phyloP scores from a whole-genome alignment of 2,113 vertebrate species.

The Origma solitaria region DNA sequence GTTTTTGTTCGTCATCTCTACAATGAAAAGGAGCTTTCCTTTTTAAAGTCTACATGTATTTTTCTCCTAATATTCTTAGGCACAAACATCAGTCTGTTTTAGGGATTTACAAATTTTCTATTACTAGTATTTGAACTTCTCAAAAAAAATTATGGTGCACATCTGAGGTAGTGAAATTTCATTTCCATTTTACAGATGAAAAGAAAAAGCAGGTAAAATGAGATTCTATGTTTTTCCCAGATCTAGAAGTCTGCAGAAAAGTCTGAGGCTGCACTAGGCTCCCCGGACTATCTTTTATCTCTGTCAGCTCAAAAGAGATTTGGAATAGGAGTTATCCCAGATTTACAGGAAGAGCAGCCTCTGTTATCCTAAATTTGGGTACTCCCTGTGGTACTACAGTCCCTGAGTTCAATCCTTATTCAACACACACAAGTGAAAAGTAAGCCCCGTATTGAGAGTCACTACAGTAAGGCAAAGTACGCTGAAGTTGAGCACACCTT shows the following conservation, averaged over 20 bases:
- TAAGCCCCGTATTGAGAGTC: background rate
- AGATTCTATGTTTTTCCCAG: background rate
- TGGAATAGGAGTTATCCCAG: background rate
- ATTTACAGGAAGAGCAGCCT: slow-evolving; percentile 6
- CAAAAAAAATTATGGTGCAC: background rate
- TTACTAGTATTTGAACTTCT: background rate
- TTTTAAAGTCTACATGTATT: background rate
- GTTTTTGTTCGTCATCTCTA: background rate
- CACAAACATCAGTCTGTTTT: background rate
- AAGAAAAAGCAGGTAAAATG: background rate
- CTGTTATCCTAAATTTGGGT: slow-evolving; percentile 4
- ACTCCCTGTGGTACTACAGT: background rate
- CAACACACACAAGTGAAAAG: background rate
- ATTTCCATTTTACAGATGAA: background rate
- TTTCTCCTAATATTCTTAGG: background rate
- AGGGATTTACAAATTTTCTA: background rate
- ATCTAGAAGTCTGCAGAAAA: background rate
- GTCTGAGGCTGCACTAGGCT: background rate
- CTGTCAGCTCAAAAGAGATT: slow-evolving; percentile 15
- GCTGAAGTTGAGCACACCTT: background rate
- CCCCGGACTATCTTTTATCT: background rate
- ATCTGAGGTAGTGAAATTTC: background rate
- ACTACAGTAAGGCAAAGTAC: background rate
- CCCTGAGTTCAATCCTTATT: background rate
- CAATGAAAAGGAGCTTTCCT: background rate